Percentiles rank a stretch among this genome's conserved stretches.
phyloP scores from a whole-genome alignment of 2,888 invertebrate species.

The Agonopterix heracliana region DNA sequence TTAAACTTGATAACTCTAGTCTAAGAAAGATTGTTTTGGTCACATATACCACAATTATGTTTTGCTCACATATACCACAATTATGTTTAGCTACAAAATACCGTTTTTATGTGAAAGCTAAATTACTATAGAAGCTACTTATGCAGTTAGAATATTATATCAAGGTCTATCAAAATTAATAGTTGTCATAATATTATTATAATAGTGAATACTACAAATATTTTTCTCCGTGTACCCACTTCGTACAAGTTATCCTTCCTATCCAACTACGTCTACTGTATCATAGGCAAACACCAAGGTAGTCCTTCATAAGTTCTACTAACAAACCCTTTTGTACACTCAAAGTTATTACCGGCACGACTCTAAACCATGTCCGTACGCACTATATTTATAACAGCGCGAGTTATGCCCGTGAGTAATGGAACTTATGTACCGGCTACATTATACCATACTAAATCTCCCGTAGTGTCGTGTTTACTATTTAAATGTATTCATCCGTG shows the following conservation, averaged over 20 bases:
- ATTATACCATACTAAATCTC: constrained; percentile 70
- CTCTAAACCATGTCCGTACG: constrained; percentile 62
- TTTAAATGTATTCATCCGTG: constrained; percentile 74
- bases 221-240: too few relatives aligned
- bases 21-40: neutral
- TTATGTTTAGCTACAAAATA: too few relatives aligned
- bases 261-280: too few relatives aligned
- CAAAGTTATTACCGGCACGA: constrained; percentile 50
- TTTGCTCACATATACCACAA: too few relatives aligned
- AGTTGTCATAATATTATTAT: too few relatives aligned
- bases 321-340: constrained; percentile 71
- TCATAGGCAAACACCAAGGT: constrained; percentile 41
- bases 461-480: constrained; percentile 68
- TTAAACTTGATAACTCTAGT: neutral
- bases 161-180: too few relatives aligned
- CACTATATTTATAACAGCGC: constrained; percentile 65
- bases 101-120: too few relatives aligned
- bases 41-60: too few relatives aligned
- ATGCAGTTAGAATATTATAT: too few relatives aligned
- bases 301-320: constrained; percentile 67
- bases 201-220: too few relatives aligned
- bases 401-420: constrained; percentile 69
- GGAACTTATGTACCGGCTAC: constrained; percentile 62
- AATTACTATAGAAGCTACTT: too few relatives aligned
- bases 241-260: too few relatives aligned